Percentiles rank a stretch among this genome's conserved stretches.
Evolutionary conservation across 2,888 invertebrate genomes (phyloP).

Genomic region (Ornithoptera alexandrae): DNA sequence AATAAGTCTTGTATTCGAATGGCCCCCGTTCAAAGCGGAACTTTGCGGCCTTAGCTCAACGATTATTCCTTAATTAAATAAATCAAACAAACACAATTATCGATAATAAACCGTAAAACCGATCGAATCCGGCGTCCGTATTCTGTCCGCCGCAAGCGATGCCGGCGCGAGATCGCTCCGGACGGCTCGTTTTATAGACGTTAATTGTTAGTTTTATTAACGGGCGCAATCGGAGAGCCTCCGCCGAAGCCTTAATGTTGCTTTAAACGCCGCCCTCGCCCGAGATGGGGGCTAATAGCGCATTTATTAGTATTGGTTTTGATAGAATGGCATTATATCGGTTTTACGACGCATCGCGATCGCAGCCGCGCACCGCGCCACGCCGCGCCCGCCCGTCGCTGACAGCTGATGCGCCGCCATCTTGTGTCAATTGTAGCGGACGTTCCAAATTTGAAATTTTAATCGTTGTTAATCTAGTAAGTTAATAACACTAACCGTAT

Average conservation of each 20-base stretch:
- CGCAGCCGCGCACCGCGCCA: not conserved
- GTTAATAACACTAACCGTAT: too few species aligned
- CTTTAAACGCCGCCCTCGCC: slow-evolving; percentile 45
- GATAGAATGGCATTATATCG: slow-evolving; percentile 43
- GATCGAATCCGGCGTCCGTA: slow-evolving; percentile 39
- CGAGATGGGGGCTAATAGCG: slow-evolving; percentile 61
- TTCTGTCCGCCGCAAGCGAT: slow-evolving; percentile 56
- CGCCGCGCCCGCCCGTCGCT: not conserved
- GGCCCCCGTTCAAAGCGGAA: too few species aligned
- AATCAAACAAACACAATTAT: slow-evolving; percentile 27
- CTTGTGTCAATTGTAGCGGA: not conserved
- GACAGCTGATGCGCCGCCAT: not conserved
- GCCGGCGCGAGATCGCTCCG: slow-evolving; percentile 39
- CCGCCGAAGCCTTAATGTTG: slow-evolving; percentile 50
- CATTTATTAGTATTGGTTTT: slow-evolving; percentile 66
- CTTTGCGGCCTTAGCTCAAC: too few species aligned
- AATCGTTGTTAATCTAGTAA: not conserved
- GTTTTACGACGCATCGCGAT: slow-evolving; percentile 28
- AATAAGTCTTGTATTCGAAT: too few species aligned
- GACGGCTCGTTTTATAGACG: slow-evolving; percentile 61
- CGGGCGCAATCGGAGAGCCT: slow-evolving; percentile 44
- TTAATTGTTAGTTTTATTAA: slow-evolving; percentile 72
- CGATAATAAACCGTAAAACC: slow-evolving; percentile 34
- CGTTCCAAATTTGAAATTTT: slow-evolving; percentile 1
- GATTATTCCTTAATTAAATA: too few species aligned